Base-by-base conservation (phyloP, 2,888 invertebrate genomes). In the Diaperis boleti region DNA sequence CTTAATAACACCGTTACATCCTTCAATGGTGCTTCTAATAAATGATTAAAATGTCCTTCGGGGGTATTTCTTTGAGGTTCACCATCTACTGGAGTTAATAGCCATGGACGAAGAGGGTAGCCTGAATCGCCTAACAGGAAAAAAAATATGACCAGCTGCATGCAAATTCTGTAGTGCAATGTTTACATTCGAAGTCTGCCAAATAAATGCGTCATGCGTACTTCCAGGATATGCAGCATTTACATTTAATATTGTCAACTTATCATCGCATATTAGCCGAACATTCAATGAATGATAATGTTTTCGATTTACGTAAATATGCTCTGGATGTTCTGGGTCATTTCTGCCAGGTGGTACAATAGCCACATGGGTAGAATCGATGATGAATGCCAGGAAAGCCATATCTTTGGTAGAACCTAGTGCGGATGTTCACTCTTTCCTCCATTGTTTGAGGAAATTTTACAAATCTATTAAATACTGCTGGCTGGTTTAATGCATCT, bases 201-300 rank as follows among this genome's bases (percentile, higher is more conserved):
- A 31, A 7, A 31, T 65, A 31, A 31, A 31, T 31, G 31, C n/a
- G 3, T 31, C n/a, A 31, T 7, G 31, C 31, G 5, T 31, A 31
- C n/a, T n/a, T n/a, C 31, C 31, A n/a, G n/a, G 31, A 31, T 31
- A 31, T 6, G 31, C 31, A 3, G n/a, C 31, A 4, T 31, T 31
- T 8, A 31, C 31, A 31, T 31, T 31, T 31, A 31, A 31, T 7
- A 31, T n/a, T 31, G 31, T 31, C 31, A 31, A 31, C 31, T 31
- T 22, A 22, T 22, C 22, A 22, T 22, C 22, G 22, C 22, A 22
- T 4, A 22, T 22, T 22, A 22, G 22, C 22, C 7, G 22, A 22
- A 22, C 22, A 22, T 22, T 22, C 22, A 22, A 22, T 22, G 22
- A n/a, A 31, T 31, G 31, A 31, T 31, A 31, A 31, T 31, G 31